Percentiles rank a stretch among this genome's conserved stretches.
Conservation (phyloP, 2,113 vertebrate genomes). For the Clupea harengus region DNA sequence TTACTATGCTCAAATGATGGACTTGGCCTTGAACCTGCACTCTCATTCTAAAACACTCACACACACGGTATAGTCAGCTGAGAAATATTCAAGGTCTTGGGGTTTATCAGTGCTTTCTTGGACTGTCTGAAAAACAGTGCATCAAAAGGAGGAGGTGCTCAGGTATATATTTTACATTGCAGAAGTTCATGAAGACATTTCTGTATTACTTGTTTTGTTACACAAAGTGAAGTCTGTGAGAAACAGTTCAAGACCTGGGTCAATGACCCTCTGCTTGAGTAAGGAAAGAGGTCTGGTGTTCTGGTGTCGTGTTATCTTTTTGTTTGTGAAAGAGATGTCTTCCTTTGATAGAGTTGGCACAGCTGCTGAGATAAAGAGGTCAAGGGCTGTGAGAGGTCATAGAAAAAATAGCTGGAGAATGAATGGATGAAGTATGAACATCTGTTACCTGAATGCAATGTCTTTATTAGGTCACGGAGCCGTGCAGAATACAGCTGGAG, state of each 20-base stretch:
- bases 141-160: background rate
- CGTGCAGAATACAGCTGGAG: constrained; percentile 70
- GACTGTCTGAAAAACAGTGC: background rate
- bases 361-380: background rate
- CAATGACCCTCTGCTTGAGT: constrained; percentile 1
- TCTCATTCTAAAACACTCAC: background rate
- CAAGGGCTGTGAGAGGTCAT: background rate
- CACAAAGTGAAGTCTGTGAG: background rate
- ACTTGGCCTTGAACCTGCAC: background rate
- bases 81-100: background rate
- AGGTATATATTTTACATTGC: background rate
- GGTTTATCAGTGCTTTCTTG: background rate
- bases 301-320: background rate
- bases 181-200: background rate
- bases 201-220: background rate
- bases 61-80: background rate
- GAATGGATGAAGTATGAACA: constrained; percentile 58
- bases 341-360: background rate
- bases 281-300: background rate
- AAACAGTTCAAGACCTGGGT: background rate
- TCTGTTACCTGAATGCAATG: constrained; percentile 68
- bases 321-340: background rate
- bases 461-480: constrained; percentile 68
- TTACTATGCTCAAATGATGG: background rate
- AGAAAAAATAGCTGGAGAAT: constrained; percentile 8